Conservation (phyloP, 2,113 vertebrate species). For the Seriola quinqueradiata region DNA sequence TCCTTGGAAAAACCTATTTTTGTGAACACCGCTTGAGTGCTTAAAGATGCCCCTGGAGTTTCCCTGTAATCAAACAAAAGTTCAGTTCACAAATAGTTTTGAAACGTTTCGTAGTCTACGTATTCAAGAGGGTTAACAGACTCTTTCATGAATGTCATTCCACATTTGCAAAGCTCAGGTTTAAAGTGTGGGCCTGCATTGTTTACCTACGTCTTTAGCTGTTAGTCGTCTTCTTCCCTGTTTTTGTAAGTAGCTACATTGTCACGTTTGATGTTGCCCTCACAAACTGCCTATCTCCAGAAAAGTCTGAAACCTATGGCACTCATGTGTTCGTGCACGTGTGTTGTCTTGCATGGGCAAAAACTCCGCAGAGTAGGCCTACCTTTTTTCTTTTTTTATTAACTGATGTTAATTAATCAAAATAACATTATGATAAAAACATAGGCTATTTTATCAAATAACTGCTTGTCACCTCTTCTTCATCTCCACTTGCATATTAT, state of each 20-base stretch:
- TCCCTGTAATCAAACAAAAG: neutral
- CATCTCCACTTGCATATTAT: too few species aligned
- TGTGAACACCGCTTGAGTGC: rapidly evolving
- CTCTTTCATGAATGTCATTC: neutral
- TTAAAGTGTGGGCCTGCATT: neutral
- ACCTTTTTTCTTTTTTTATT: too few species aligned
- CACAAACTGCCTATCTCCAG: neutral
- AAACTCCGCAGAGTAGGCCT: too few species aligned
- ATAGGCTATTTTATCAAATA: too few species aligned
- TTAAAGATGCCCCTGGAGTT: neutral
- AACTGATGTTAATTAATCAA: neutral
- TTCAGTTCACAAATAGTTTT: neutral
- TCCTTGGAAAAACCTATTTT: neutral
- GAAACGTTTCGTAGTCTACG: too few species aligned
- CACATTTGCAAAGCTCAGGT: neutral
- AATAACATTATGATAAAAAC: too few species aligned
- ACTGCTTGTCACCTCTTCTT: too few species aligned
- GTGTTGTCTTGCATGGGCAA: neutral
- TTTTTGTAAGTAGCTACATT: neutral
- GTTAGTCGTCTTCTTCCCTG: neutral
- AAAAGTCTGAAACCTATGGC: neutral
- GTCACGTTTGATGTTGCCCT: neutral
- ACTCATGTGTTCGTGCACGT: neutral
- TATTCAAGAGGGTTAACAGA: neutral
- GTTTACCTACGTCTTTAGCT: neutral